These are phyloP conservation scores for Diplazon laetatorius DNA, from an alignment of 2,888 invertebrate species.

Conservation along the genomic window DNA sequence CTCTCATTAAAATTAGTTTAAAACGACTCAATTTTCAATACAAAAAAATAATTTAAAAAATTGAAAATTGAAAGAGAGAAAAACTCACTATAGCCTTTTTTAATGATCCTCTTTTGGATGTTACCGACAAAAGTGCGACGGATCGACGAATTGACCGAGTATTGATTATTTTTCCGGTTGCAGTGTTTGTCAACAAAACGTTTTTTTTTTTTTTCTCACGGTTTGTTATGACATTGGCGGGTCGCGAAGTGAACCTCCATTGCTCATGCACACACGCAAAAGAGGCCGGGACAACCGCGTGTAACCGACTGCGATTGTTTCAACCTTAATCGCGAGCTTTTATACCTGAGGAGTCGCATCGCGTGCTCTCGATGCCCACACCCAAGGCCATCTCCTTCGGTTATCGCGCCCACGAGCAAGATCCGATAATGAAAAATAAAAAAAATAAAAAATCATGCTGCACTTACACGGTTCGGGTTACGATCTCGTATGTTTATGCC, in stretches of 20 bases:
- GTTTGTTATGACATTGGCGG: slow-evolving; percentile 15
- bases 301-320: slow-evolving; percentile 56
- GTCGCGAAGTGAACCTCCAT: slow-evolving; percentile 11
- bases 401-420: slow-evolving; percentile 8
- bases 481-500: slow-evolving; percentile 12
- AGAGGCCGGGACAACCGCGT: slow-evolving; percentile 34
- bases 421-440: slow-evolving; percentile 39
- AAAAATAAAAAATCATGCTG: no score
- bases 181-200: not conserved
- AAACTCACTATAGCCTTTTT: slow-evolving; percentile 32
- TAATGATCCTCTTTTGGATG: slow-evolving; percentile 1
- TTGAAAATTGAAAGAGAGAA: not conserved
- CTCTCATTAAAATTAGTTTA: no score
- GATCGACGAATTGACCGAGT: slow-evolving; percentile 34
- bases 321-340: slow-evolving; percentile 40
- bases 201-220: no score
- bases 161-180: slow-evolving; percentile 2
- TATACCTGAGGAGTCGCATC: slow-evolving; percentile 45
- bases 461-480: slow-evolving; percentile 27
- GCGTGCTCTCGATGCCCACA: slow-evolving; percentile 57
- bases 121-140: not conserved
- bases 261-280: not conserved
- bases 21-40: not conserved
- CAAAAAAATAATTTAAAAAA: not conserved
- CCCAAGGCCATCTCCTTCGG: slow-evolving; percentile 54